Conservation (phyloP, 2,888 invertebrate species). For the Eutolmus rufibarbis region DNA sequence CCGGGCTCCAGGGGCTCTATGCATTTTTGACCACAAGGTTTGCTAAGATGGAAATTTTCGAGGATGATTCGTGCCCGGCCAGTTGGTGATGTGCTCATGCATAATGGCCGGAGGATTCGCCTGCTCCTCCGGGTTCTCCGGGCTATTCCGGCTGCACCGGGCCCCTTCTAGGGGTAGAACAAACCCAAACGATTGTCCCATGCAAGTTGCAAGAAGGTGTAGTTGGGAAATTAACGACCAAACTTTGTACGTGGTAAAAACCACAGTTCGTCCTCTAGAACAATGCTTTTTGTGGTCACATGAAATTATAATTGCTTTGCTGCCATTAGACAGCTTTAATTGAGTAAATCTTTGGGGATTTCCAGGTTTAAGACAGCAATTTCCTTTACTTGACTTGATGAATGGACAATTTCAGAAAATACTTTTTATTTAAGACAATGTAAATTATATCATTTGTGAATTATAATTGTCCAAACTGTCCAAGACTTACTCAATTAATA, state of each 20-base stretch:
- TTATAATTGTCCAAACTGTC: no score
- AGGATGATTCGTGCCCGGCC: background rate
- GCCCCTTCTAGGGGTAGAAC: background rate
- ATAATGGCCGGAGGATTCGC: background rate
- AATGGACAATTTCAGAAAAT: background rate
- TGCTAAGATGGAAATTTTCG: conserved; percentile 21
- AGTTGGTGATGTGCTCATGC: conserved; percentile 8
- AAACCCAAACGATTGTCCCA: background rate
- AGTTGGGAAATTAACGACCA: background rate
- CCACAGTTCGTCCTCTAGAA: background rate
- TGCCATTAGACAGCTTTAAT: background rate
- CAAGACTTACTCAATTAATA: no score
- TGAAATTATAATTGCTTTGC: background rate
- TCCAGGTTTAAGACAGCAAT: background rate
- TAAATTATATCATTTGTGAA: no score
- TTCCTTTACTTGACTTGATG: background rate
- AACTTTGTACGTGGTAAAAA: background rate
- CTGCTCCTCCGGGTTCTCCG: background rate
- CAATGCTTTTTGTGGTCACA: background rate
- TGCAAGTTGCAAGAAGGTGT: background rate
- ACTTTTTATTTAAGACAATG: background rate
- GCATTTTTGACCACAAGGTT: conserved; percentile 18
- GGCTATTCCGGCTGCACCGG: background rate
- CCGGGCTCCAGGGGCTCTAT: background rate
- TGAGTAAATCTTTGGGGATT: background rate